These are phyloP conservation scores for Mohoua ochrocephala DNA, from an alignment of 2,113 vertebrate genomes.

Conservation along the genomic window DNA sequence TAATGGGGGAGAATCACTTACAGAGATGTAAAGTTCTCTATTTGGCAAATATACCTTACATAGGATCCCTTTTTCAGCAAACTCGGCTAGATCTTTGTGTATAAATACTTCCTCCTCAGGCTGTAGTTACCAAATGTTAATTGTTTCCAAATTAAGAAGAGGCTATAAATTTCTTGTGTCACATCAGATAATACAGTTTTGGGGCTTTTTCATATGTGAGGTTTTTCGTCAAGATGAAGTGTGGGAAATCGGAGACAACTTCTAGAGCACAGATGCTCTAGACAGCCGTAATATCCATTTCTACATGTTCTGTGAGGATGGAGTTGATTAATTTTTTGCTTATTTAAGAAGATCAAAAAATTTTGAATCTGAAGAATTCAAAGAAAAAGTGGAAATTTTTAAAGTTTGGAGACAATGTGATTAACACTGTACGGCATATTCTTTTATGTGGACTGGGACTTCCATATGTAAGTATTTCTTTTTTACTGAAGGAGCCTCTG, in stretches of 20 bases:
- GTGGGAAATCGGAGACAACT: not conserved
- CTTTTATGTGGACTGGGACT: not conserved
- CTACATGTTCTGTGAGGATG: not conserved
- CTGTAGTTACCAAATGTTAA: not conserved
- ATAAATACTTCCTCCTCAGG: not conserved
- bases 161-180: not conserved
- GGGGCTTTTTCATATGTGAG: not conserved
- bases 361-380: not conserved
- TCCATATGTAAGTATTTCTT: not conserved
- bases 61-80: not conserved
- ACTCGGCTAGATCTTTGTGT: rapidly evolving
- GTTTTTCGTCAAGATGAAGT: not conserved
- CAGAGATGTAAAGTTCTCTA: not conserved
- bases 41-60: not conserved
- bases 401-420: not conserved
- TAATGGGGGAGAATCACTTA: not conserved
- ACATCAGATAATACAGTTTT: not conserved
- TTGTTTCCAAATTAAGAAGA: not conserved
- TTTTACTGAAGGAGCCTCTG: not conserved
- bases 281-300: not conserved
- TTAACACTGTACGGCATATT: not conserved
- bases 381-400: not conserved
- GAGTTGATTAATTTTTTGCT: not conserved
- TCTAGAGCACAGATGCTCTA: not conserved
- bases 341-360: not conserved